Base-by-base conservation (phyloP, 1,140 invertebrate genomes). In the Aphaenogaster rudis region DNA sequence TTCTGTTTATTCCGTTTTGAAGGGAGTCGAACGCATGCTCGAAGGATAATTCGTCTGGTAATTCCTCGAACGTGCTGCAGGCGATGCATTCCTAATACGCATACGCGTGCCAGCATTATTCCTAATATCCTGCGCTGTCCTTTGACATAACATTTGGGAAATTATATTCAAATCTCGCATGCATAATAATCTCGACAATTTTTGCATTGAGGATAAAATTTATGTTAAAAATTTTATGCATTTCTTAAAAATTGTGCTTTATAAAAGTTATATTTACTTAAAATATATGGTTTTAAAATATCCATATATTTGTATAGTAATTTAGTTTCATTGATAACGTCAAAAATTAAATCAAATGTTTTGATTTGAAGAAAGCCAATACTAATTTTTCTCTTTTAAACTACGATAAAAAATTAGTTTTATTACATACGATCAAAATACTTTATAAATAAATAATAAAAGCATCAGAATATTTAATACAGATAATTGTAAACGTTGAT, bases 11-110 rank as follows among this genome's bases (percentile, higher is more conserved):
- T 39, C 63, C 50, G 84, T 69, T 78, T 86, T 79, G 63, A 61
- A 61, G 71, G 50, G 66, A 57, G 84, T 66, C 72, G 63, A 88
- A 76, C 59, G 66, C 42, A 76, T 77, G 59, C 76, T 61, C 54
- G 61, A 79, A 88, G 87, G 66, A 86, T 88, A 86, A 88, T 88
- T 88, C 74, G 64, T 88, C 86, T 78, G 71, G 64, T 76, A 86
- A 79, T 88, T 88, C 42, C 72, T 86, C 84, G 64, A 77, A 63
- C 71, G 45, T 71, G 72, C 69, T 77, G 66, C 64, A 77, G 72
- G 54, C 72, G 11, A 45, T 74, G 86, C 67, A 72, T 57, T 57
- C 28, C 69, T 76, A n/a, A 69, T 76, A 76, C 80, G 80, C 54
- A 39, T 33, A 74, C 28, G 80, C 69, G 57, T 76, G 80, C 54